These are phyloP conservation scores for Valencia hispanica DNA, from an alignment of 2,797 vertebrate genomes.

Conservation along the genomic window DNA sequence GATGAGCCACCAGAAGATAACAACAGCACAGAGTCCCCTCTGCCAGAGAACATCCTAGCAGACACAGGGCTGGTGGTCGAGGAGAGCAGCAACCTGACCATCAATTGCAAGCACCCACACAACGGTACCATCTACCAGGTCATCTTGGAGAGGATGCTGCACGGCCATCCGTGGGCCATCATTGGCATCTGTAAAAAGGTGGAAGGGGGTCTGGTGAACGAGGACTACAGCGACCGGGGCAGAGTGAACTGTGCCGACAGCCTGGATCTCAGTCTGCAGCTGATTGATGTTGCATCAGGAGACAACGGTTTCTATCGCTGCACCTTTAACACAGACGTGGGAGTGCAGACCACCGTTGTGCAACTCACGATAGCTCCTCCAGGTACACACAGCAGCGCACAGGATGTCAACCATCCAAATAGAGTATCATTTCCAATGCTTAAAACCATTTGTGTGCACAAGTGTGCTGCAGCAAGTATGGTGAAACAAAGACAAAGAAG, in stretches of 20 bases:
- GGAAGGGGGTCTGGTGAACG: constrained; percentile 58
- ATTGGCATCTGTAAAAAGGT: constrained; percentile 72
- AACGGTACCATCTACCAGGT: constrained; percentile 59
- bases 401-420: neutral
- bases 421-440: neutral
- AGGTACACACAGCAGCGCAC: constrained; percentile 58
- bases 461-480: neutral
- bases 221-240: constrained; percentile 71
- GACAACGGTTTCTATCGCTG: constrained; percentile 81
- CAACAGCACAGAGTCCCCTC: constrained; percentile 10
- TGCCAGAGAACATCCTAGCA: constrained; percentile 16
- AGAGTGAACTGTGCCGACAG: constrained; percentile 66
- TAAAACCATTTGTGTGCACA: constrained; percentile 1
- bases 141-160: constrained; percentile 77
- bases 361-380: constrained; percentile 62
- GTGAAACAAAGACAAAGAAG: neutral
- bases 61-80: constrained; percentile 41
- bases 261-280: constrained; percentile 59
- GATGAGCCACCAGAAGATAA: constrained; percentile 66
- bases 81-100: constrained; percentile 70
- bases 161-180: constrained; percentile 45
- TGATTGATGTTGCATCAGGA: constrained; percentile 58
- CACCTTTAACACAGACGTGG: constrained; percentile 58
- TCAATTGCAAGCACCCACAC: constrained; percentile 68
- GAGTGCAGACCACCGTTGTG: constrained; percentile 65